These are phyloP conservation scores for Takifugu bimaculatus DNA, from an alignment of 2,113 vertebrate species.

Conservation along the genomic window DNA sequence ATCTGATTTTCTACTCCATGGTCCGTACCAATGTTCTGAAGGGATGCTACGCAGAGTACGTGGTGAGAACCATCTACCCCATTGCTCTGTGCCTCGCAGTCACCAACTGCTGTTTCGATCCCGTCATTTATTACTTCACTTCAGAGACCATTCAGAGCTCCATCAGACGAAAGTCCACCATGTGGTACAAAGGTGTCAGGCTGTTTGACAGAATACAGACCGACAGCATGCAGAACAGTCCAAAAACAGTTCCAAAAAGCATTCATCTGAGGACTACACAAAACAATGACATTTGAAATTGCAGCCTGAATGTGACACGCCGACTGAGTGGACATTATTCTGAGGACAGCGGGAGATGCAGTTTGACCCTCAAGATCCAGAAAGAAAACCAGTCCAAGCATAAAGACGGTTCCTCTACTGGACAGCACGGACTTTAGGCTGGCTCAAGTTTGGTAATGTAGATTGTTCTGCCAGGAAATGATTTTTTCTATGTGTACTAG, in stretches of 20 bases:
- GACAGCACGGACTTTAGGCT: slow-evolving; percentile 18
- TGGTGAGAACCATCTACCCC: slow-evolving; percentile 91
- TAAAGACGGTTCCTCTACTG: slow-evolving; percentile 1
- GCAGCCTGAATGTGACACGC: not conserved
- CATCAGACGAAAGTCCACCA: slow-evolving; percentile 81
- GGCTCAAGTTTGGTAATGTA: not conserved
- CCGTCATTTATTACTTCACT: slow-evolving; percentile 96
- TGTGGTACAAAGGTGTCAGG: slow-evolving; percentile 64
- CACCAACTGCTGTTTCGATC: slow-evolving; percentile 97
- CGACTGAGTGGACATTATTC: not conserved
- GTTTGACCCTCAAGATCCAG: not conserved
- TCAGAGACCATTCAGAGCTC: slow-evolving; percentile 95
- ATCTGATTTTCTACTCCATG: slow-evolving; percentile 90
- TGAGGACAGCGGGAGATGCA: slow-evolving; percentile 1
- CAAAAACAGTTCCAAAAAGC: not conserved
- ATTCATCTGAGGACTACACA: slow-evolving; percentile 70
- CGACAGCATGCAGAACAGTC: slow-evolving; percentile 80
- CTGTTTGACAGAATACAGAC: slow-evolving; percentile 77
- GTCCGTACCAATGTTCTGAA: slow-evolving; percentile 85
- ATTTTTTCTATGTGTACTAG: not conserved
- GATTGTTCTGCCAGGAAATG: not conserved
- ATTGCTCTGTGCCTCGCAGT: slow-evolving; percentile 92
- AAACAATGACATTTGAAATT: slow-evolving; percentile 59
- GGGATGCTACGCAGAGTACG: slow-evolving; percentile 80
- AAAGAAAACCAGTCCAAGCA: slow-evolving; percentile 2